Base-by-base conservation (phyloP, 2,888 invertebrate species). In the Phasia obesa region DNA sequence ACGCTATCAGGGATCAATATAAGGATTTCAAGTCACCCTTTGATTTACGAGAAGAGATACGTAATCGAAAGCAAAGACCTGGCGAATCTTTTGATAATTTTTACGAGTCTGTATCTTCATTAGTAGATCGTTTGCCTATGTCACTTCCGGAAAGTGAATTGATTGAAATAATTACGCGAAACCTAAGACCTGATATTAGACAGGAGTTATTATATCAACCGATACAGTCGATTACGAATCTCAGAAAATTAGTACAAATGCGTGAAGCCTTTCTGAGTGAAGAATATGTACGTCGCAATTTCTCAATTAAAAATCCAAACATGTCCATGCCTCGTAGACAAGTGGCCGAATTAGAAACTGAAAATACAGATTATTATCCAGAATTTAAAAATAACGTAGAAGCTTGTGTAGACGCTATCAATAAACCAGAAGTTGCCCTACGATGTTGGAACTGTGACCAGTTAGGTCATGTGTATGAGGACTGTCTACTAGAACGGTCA, bases 41-140 rank as follows among this genome's bases (percentile, higher is more conserved):
- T 35, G 83, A 83, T n/a, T 55, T 79, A 21, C 47, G 38, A 0
- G 80, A 80, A 64, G 70, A 70, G 13, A 65, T 83, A 13, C 35
- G 83, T 2, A 83, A 76, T 38, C 55, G 78, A 2, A 83, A 76
- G 23, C 84, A 80, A 57, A 53, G 49, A 3, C 19, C 38, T 7
- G 42, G 57, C 0, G 75, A 76, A 51, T 44, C 49, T 4, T 81
- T 74, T 25, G 55, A 74, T 31, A n/a, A n/a, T 1, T 79, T 67
- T 53, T 64, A 55, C 25, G 69, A 80, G 0, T 17, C 79, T 5
- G 23, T 74, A 17, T 57, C 67, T 15, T 4, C 53, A 0, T 21
- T 75, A 15, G 21, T 35, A 2, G 74, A 74, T 47, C 23, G 55
- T 4, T 23, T 75, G 2, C 35, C 57, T 9, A 25, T 4, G 11